A percentile compares a stretch with the other conserved stretches of the same genome.
Evolutionary conservation across 2,888 invertebrate genomes (phyloP).

Genomic region (Pinctada fucata): DNA sequence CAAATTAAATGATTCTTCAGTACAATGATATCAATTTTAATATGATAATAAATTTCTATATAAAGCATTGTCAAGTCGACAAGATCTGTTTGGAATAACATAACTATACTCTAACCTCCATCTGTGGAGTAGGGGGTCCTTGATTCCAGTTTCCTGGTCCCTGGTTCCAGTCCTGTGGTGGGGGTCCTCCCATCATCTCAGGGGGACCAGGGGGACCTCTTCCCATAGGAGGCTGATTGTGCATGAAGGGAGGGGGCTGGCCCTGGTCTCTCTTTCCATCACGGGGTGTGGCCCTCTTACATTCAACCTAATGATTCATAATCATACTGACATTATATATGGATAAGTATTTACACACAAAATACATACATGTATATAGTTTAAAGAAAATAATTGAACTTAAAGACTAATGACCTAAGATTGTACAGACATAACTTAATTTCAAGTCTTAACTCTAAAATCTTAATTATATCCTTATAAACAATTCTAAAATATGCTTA

Average conservation of each 20-base stretch:
- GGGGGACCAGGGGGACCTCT: conserved; percentile 10
- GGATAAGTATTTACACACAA: too few species aligned
- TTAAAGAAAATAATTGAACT: too few species aligned
- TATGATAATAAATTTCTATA: too few species aligned
- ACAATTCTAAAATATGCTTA: too few species aligned
- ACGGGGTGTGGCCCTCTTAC: conserved; percentile 59
- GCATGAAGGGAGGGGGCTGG: conserved; percentile 10
- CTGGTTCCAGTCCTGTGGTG: conserved; percentile 33
- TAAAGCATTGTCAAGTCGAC: too few species aligned
- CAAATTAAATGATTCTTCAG: conserved; percentile 7
- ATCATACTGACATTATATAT: too few species aligned
- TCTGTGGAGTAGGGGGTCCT: conserved; percentile 41
- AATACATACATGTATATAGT: too few species aligned
- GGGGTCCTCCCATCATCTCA: conserved; percentile 29
- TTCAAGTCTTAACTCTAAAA: too few species aligned
- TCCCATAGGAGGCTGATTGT: conserved; percentile 23
- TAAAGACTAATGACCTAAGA: too few species aligned
- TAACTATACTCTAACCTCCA: neutral
- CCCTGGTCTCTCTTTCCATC: conserved; percentile 37
- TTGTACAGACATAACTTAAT: too few species aligned
- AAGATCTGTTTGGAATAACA: too few species aligned
- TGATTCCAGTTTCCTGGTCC: conserved; percentile 43
- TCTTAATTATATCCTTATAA: too few species aligned
- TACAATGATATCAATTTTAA: neutral
- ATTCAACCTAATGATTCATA: conserved; percentile 54